Evolutionary conservation across 2,113 vertebrate genomes (phyloP).

Genomic region (Glaucomys volans): DNA sequence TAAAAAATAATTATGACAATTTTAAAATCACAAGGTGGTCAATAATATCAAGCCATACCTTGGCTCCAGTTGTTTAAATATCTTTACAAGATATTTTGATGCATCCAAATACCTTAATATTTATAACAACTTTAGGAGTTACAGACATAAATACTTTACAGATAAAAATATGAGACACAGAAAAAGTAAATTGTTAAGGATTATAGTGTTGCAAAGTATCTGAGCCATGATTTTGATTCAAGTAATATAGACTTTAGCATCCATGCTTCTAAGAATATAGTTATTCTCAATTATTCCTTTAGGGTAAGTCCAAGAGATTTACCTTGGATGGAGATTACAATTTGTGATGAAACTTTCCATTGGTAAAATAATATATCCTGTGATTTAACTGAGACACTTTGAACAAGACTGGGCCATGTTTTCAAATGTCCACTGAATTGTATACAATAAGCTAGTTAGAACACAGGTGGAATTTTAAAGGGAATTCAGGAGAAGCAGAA

Average conservation of each 20-base stretch:
- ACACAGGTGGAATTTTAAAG: neutral
- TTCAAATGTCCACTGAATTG: neutral
- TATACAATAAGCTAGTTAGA: neutral
- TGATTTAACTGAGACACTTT: neutral
- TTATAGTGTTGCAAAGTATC: neutral
- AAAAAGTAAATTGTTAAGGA: neutral
- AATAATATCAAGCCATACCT: neutral
- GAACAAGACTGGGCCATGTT: neutral
- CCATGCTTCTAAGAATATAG: neutral
- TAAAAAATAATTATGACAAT: neutral
- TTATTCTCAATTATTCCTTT: slow-evolving; percentile 19
- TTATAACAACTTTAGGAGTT: neutral
- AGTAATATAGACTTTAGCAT: neutral
- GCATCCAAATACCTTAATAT: neutral
- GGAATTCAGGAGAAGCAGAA: neutral
- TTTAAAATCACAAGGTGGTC: neutral
- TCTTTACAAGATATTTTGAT: slow-evolving; percentile 6
- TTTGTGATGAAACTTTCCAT: neutral
- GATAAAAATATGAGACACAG: neutral
- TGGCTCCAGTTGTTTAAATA: neutral
- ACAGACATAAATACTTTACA: neutral
- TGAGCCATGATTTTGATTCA: neutral
- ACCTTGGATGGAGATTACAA: neutral
- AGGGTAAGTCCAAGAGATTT: neutral
- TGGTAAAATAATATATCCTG: neutral